Evolutionary conservation across 2,888 invertebrate species (phyloP).

Genomic region (Carterocephalus palaemon): DNA sequence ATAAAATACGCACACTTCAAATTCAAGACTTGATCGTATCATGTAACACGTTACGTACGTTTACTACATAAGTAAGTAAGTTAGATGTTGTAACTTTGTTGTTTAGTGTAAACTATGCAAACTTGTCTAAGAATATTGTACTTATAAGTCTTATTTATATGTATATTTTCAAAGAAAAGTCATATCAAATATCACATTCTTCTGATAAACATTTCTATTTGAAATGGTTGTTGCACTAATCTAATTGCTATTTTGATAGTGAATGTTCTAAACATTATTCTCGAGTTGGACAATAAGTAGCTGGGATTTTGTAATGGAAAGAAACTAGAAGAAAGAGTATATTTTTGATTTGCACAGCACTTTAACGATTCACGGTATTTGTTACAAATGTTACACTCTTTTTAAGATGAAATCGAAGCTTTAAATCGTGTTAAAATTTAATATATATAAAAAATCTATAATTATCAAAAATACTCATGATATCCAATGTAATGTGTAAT

Average conservation of each 20-base stretch:
- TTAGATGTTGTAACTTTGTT: conserved; percentile 63
- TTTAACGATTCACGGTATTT: conserved; percentile 35
- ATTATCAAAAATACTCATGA: conserved; percentile 21
- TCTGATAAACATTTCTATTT: conserved; percentile 1
- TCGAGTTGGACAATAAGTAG: conserved; percentile 73
- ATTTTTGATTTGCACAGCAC: conserved; percentile 35
- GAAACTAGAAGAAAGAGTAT: conserved; percentile 10
- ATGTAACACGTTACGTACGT: conserved; percentile 56
- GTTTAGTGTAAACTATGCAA: conserved; percentile 45
- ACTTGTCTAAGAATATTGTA: conserved; percentile 28
- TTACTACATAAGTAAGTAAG: conserved; percentile 41
- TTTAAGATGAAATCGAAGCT: conserved; percentile 71
- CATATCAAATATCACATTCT: conserved; percentile 23
- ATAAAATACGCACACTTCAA: conserved; percentile 67
- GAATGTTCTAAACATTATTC: conserved; percentile 63
- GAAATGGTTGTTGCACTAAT: conserved; percentile 14
- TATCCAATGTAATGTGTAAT: conserved; percentile 28
- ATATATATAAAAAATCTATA: conserved; percentile 30
- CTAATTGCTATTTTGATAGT: conserved; percentile 28
- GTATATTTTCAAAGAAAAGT: conserved; percentile 22
- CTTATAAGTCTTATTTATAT: conserved; percentile 21
- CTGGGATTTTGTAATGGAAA: conserved; percentile 40
- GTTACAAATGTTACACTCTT: conserved; percentile 49
- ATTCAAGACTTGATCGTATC: conserved; percentile 68
- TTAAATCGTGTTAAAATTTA: conserved; percentile 70